Base-by-base conservation (phyloP, 1,140 invertebrate genomes). In the Cylas formicarius region DNA sequence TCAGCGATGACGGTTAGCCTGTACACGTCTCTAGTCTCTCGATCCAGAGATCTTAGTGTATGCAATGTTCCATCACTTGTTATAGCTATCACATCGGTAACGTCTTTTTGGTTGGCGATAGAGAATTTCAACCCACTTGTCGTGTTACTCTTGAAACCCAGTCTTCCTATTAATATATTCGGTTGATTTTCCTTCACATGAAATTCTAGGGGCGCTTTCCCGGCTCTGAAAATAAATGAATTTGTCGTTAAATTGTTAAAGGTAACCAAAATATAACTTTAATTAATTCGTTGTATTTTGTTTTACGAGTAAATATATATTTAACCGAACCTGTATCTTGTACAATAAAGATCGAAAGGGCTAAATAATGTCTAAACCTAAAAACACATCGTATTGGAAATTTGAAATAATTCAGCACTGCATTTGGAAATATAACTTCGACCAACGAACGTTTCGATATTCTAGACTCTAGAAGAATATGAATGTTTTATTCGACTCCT, bases 1-100 rank as follows among this genome's bases (percentile, higher is more conserved):
- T 88, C 82, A 8, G 80, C 82, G 14, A 90, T 84, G 1, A 90
- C 77, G 0, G 85, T 89, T 44, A 90, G 73, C 51, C 82, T 75
- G 53, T 87, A 89, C 33, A 74, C 72, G 44, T 78, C 74, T 52
- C 78, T 70, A 43, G 75, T 74, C 72, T 91, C 87, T 48, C 87
- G 70, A 62, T 91, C 86, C 10, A 91, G 66, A 19, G 81, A 74
- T 26, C 73, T 74, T 33, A 82, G 72, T 0, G 86, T 85, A 59
- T 80, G 85, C 10, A 91, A 73, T 4, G 82, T 81, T 22, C 87
- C 87, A 62, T 89, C 84, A 50, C 71, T 65, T 13, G 79, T 81
- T 13, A 88, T 83, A 6, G 77, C 75, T 40, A 88, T 84, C 56
- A 77, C 72, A 57, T 86, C 82, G 1, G 77, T 71, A 3, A 85